Evolutionary conservation across 2,113 vertebrate species (phyloP).

Genomic region (Saguinus midas): DNA sequence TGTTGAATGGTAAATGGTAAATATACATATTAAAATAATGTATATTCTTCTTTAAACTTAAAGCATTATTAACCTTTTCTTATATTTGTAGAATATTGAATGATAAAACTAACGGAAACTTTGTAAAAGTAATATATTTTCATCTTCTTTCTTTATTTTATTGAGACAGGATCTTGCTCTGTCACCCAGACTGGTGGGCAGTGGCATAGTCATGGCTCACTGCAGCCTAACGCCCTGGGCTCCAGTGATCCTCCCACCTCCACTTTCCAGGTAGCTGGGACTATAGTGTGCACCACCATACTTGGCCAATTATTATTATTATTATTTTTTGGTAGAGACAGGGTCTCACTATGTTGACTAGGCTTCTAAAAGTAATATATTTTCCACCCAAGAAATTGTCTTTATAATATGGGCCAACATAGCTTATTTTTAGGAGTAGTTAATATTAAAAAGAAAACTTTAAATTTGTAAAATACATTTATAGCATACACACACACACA

Average conservation of each 20-base stretch:
- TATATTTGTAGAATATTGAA: background rate
- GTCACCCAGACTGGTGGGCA: too few species aligned
- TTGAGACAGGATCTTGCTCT: too few species aligned
- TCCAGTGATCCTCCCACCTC: too few species aligned
- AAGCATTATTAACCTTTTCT: background rate
- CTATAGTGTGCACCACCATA: too few species aligned
- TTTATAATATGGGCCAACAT: background rate
- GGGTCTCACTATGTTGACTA: too few species aligned
- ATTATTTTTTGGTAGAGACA: too few species aligned
- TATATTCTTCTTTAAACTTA: background rate
- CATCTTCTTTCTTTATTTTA: too few species aligned
- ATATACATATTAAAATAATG: background rate
- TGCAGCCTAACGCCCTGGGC: too few species aligned
- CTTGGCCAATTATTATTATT: too few species aligned
- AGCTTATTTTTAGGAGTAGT: background rate
- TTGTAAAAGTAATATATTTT: conserved; percentile 26
- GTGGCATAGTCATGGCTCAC: too few species aligned
- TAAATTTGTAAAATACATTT: background rate
- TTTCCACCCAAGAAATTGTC: background rate
- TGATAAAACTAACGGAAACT: background rate
- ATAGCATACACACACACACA: background rate
- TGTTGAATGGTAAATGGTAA: background rate
- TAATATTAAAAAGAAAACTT: background rate
- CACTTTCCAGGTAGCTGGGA: too few species aligned
- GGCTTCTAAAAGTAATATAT: conserved; percentile 7